Evolutionary conservation across 1,140 invertebrate species (phyloP), one percentile per base, ranked within the genome.

Genomic region (roundworm (Caenorhabditis elegans)): DNA sequence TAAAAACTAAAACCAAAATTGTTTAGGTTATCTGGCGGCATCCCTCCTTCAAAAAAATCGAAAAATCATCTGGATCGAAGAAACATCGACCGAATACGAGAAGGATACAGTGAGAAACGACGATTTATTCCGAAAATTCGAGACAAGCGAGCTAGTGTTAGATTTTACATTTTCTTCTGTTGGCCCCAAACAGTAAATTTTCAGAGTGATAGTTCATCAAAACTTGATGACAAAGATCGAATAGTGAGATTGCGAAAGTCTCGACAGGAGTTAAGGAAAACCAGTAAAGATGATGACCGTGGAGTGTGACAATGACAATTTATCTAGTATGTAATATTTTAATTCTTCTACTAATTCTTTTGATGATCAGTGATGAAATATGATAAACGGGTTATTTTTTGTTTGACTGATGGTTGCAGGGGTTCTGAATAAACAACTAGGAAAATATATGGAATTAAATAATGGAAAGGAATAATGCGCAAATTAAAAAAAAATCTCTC

Each of bases 211-310:
- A 34, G 26, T 70, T 70, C 60, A 11, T 39, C 60, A 22, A 70
- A 70, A 70, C 19, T 70, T 39, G 60, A 70, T 70, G 60, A 70
- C 60, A 70, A 70, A 70, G 60, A 70, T 24, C 17, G 60, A 43
- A 70, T 70, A n/a, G 60, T 70, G 60, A 70, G 60, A 70, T 70
- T 70, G 60, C 60, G 60, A 70, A 70, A 70, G 60, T 70, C 60
- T 22, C 31, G 60, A 70, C 60, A 70, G 28, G 60, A 70, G 60
- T 34, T 70, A 17, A 70, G 60, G 19, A 70, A 70, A n/a, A 70
- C 34, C 8, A 39, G 34, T 36, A 70, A 70, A 70, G 60, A 70
- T 22, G 60, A 70, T 70, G 60, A 70, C n/a, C 60, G 60, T 13
- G 60, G 34, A 70, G 60, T 22, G 60, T 70, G 60, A 70, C 60